These are phyloP conservation scores for Lepidochrysops patricia DNA, from an alignment of 2,888 invertebrate genomes.

Conservation along the genomic window DNA sequence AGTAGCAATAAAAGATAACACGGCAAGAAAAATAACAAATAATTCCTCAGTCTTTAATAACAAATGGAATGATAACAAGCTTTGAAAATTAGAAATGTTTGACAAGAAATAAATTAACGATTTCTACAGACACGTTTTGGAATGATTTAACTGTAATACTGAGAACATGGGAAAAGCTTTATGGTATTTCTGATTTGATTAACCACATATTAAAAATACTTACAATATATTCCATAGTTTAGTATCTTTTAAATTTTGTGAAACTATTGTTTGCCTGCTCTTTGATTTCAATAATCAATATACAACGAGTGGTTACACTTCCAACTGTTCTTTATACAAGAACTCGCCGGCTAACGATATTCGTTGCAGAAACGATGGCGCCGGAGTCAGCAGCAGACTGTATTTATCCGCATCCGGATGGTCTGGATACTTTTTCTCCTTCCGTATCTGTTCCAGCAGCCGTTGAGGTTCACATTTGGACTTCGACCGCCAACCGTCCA, in stretches of 20 bases:
- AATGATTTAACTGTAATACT: neutral
- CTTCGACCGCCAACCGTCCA: conserved; percentile 58
- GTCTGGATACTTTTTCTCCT: conserved; percentile 75
- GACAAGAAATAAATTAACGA: neutral
- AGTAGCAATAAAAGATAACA: neutral
- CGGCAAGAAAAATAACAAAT: neutral
- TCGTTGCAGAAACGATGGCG: conserved; percentile 85
- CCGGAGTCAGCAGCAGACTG: conserved; percentile 83
- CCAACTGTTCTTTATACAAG: conserved; percentile 57
- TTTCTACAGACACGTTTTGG: neutral
- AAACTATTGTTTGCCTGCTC: no score
- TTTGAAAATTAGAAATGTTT: neutral
- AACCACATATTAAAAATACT: no score
- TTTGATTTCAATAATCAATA: no score
- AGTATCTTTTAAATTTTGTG: no score
- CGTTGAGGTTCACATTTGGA: conserved; percentile 81
- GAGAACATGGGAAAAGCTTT: neutral
- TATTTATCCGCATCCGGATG: conserved; percentile 76
- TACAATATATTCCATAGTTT: no score
- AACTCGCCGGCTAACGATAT: conserved; percentile 88
- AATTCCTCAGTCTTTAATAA: conserved; percentile 17
- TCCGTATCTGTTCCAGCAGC: conserved; percentile 81
- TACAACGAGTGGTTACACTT: conserved; percentile 32
- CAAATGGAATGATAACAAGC: conserved; percentile 5
- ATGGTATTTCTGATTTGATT: no score